Percentiles rank a stretch among this genome's conserved stretches.
Evolutionary conservation across 2,888 invertebrate species (phyloP).

Genomic region (Dolomedes plantarius): DNA sequence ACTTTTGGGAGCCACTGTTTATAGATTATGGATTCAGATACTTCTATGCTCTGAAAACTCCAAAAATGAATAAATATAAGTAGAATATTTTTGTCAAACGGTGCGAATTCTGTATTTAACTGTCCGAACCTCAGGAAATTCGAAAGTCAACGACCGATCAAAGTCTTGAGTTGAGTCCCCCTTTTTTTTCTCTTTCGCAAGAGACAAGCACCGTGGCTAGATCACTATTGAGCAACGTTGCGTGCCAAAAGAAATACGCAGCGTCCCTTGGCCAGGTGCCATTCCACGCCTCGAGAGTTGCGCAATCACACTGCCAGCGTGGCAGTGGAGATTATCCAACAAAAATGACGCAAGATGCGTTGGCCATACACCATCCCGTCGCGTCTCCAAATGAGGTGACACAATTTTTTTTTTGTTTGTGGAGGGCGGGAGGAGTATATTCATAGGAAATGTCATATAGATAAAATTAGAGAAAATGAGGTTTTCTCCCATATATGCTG

Average conservation of each 20-base stretch:
- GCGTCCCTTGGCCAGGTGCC: constrained; percentile 22
- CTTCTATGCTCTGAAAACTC: too few species aligned
- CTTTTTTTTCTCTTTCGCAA: too few species aligned
- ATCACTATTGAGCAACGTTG: constrained; percentile 13
- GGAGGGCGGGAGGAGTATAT: background rate
- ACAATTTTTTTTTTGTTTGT: background rate
- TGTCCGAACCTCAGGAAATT: too few species aligned
- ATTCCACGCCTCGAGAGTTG: constrained; percentile 27
- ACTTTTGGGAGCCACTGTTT: too few species aligned
- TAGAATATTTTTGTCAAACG: too few species aligned
- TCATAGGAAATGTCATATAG: constrained; percentile 42
- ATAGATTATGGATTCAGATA: too few species aligned
- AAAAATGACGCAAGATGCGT: constrained; percentile 9
- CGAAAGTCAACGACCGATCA: constrained; percentile 30
- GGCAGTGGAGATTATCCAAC: constrained; percentile 34
- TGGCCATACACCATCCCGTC: constrained; percentile 26
- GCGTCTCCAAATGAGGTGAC: constrained; percentile 36
- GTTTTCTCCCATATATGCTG: constrained; percentile 3
- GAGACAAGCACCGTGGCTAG: background rate
- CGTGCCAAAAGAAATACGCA: constrained; percentile 22
- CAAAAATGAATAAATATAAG: too few species aligned
- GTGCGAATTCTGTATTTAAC: background rate
- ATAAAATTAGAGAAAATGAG: constrained; percentile 48
- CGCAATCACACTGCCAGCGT: constrained; percentile 34
- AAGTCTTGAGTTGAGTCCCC: background rate